phyloP scores from a whole-genome alignment of 64 coral and sea anemone genomes.

The Anthopleura sola region DNA sequence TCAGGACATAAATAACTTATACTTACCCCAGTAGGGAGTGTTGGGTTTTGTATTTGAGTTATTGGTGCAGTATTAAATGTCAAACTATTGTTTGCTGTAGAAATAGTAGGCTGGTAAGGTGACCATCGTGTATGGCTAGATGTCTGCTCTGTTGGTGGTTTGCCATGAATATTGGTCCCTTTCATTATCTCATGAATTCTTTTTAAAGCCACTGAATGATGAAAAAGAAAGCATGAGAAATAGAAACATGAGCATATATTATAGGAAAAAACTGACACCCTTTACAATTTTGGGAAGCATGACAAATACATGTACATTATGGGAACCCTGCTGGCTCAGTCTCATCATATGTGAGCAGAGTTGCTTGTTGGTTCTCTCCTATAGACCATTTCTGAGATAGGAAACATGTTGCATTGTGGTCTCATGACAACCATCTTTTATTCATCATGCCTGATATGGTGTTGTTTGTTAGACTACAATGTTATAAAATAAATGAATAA shows the following conservation, averaged over 20 bases:
- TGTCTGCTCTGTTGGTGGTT: conserved; percentile 18
- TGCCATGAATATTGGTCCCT: conserved; percentile 41
- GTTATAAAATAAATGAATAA: no score
- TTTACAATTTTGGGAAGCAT: no score
- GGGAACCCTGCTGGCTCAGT: no score
- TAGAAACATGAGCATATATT: not conserved
- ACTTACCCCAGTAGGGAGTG: conserved; percentile 89
- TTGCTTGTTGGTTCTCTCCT: no score
- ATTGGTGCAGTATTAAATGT: not conserved
- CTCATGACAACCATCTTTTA: no score
- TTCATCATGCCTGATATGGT: no score
- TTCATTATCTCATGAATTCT: conserved; percentile 80
- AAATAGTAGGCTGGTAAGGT: conserved; percentile 27
- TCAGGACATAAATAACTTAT: not conserved
- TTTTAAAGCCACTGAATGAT: conserved; percentile 81
- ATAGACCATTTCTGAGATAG: no score
- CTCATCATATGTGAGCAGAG: no score
- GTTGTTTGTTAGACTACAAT: no score
- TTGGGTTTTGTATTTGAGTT: conserved; percentile 46
- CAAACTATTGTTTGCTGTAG: conserved; percentile 15
- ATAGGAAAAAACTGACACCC: no score
- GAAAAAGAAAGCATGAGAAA: not conserved
- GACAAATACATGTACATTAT: no score
- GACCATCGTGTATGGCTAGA: not conserved
- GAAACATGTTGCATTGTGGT: no score